These are phyloP conservation scores for Brachyptera risi DNA, from an alignment of 2,888 invertebrate genomes.

Conservation along the genomic window DNA sequence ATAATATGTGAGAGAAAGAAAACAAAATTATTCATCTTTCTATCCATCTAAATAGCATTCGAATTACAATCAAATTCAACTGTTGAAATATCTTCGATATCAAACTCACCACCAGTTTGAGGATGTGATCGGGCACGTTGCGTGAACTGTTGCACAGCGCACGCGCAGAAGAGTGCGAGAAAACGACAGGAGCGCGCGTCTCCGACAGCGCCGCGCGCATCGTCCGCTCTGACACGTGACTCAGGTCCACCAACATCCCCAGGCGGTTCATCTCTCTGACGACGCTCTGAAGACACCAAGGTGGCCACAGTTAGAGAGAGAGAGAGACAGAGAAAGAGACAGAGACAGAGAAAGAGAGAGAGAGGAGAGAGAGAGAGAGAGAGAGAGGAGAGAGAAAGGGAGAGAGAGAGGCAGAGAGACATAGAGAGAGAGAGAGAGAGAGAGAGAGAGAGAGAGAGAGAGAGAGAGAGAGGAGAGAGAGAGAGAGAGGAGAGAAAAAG, in stretches of 20 bases:
- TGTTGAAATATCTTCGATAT: no score
- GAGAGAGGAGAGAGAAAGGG: no score
- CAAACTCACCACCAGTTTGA: conserved; percentile 45
- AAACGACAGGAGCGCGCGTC: conserved; percentile 77
- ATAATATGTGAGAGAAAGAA: no score
- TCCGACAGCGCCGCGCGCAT: conserved; percentile 75
- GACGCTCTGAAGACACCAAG: conserved; percentile 44
- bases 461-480: no score
- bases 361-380: conserved; percentile 9
- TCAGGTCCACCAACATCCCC: conserved; percentile 83
- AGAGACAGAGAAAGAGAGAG: conserved; percentile 21
- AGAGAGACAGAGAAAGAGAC: conserved; percentile 16
- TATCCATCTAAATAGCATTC: no score
- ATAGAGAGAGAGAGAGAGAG: no score
- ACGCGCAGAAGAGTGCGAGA: conserved; percentile 80
- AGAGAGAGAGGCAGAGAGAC: no score
- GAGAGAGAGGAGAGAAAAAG: no score
- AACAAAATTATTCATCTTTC: no score
- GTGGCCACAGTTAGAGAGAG: no score
- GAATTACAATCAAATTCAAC: no score
- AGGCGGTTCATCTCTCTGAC: conserved; percentile 85
- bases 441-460: no score
- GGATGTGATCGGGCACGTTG: conserved; percentile 75
- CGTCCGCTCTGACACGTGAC: conserved; percentile 74
- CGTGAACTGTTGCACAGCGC: conserved; percentile 75